Evolutionary conservation across 2,888 invertebrate species (phyloP).

Genomic region (Melolontha melolontha): DNA sequence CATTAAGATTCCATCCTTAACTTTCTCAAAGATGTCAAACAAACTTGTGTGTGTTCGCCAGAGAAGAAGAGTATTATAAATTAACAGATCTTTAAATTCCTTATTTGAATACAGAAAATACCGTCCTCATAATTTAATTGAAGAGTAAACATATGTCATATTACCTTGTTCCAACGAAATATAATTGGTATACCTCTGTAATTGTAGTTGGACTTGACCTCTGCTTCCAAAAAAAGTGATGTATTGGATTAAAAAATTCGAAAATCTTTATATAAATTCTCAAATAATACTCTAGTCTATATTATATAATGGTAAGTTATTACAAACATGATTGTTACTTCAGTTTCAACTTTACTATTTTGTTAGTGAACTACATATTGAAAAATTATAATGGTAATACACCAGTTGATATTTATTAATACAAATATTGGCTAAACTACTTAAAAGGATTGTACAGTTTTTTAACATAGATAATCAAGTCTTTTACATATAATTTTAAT

Average conservation of each 20-base stretch:
- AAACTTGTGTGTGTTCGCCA: conserved; percentile 10
- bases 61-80: conserved; percentile 4
- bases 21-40: too few relatives aligned
- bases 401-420: conserved; percentile 16
- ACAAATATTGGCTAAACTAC: conserved; percentile 20
- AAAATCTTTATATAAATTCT: not conserved
- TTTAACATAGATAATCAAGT: not conserved
- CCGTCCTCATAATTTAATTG: not conserved
- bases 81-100: not conserved
- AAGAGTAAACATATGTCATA: conserved; percentile 25
- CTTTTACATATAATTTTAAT: conserved; percentile 1
- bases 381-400: conserved; percentile 5
- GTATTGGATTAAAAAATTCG: conserved; percentile 4
- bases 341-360: not conserved
- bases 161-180: conserved; percentile 1
- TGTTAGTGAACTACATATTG: conserved; percentile 27
- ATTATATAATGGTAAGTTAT: conserved; percentile 30
- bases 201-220: conserved; percentile 21
- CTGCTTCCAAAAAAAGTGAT: conserved; percentile 13
- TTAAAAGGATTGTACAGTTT: conserved; percentile 11
- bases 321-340: not conserved
- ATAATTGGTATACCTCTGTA: not conserved
- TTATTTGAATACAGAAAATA: not conserved
- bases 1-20: too few relatives aligned
- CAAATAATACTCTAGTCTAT: conserved; percentile 8